These are phyloP conservation scores for Boleophthalmus pectinirostris DNA, from an alignment of 2,113 vertebrate species.

Conservation along the genomic window DNA sequence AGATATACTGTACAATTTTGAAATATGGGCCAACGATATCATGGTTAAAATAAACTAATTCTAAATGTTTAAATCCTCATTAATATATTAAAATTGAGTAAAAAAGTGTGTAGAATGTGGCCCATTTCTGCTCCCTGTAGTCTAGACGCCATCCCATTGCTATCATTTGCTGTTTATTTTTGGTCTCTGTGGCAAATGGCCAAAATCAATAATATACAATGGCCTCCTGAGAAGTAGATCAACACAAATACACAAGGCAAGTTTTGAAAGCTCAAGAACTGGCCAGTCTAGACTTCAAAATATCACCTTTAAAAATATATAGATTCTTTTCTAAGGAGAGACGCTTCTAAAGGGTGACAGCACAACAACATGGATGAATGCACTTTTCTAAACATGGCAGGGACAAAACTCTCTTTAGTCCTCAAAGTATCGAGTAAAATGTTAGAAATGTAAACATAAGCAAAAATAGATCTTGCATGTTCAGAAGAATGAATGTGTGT, in stretches of 20 bases:
- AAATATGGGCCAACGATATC: no score
- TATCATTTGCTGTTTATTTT: slow-evolving; percentile 11
- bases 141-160: slow-evolving; percentile 3
- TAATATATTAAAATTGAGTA: no score
- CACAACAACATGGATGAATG: not conserved
- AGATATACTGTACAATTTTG: no score
- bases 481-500: not conserved
- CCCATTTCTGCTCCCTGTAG: not conserved
- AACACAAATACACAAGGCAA: slow-evolving; percentile 1
- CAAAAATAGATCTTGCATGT: not conserved
- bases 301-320: not conserved
- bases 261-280: not conserved
- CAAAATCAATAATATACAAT: slow-evolving; percentile 37
- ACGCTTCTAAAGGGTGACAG: not conserved
- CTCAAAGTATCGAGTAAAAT: not conserved
- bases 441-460: not conserved
- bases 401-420: not conserved
- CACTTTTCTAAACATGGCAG: not conserved
- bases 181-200: slow-evolving; percentile 18
- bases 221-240: slow-evolving; percentile 9
- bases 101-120: no score
- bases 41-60: no score
- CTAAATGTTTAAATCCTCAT: no score
- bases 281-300: not conserved
- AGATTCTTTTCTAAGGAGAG: not conserved